phyloP scores from a whole-genome alignment of 2,888 invertebrate species.

The Pyrgus malvae region DNA sequence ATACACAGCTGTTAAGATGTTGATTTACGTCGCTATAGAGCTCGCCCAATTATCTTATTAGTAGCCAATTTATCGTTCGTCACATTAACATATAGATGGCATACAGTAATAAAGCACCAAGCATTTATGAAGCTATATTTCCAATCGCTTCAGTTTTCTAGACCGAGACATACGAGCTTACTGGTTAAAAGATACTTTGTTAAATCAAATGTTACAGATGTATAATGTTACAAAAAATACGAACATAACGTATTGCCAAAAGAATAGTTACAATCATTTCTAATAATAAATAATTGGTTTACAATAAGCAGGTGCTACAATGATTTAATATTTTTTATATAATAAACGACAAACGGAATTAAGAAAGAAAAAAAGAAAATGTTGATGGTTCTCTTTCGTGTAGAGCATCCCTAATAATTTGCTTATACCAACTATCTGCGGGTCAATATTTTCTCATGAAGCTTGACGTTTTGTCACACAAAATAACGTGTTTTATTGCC shows the following conservation, averaged over 20 bases:
- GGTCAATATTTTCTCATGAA: constrained; percentile 81
- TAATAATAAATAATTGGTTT: no score
- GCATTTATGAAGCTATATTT: no score
- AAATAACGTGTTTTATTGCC: constrained; percentile 78
- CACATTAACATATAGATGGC: constrained; percentile 73
- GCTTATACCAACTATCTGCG: constrained; percentile 77
- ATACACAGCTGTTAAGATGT: constrained; percentile 71
- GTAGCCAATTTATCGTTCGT: constrained; percentile 77
- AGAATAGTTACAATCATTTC: no score
- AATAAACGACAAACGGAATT: background rate
- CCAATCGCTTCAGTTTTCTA: no score
- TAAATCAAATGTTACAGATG: no score
- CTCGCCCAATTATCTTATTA: constrained; percentile 79
- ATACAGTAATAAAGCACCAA: constrained; percentile 45
- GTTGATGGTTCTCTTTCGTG: constrained; percentile 52
- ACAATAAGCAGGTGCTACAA: no score
- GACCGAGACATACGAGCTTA: no score
- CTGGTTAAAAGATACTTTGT: no score
- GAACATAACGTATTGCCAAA: no score
- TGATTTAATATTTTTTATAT: no score
- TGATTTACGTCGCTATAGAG: constrained; percentile 77
- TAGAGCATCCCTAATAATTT: constrained; percentile 67
- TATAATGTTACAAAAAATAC: no score
- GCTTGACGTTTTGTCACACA: constrained; percentile 80
- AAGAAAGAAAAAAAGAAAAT: background rate